A percentile compares a stretch with the other conserved stretches of the same genome.
Evolutionary conservation across 2,113 vertebrate species (phyloP).

Genomic region (Picathartes gymnocephalus): DNA sequence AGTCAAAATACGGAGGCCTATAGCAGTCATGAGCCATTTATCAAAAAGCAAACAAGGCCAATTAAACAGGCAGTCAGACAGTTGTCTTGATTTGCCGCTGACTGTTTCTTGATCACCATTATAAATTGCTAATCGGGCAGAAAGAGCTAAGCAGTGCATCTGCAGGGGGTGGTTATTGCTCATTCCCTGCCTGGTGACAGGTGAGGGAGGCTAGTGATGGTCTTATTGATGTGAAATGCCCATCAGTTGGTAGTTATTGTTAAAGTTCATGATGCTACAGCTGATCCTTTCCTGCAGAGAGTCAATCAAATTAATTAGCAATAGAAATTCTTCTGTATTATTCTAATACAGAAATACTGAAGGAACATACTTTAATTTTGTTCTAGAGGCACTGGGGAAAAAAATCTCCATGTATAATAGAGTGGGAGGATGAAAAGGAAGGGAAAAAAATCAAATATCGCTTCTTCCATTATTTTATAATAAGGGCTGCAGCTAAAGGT

Average conservation of each 20-base stretch:
- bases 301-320: constrained; percentile 95
- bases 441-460: constrained; percentile 76
- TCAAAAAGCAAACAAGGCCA: constrained; percentile 99
- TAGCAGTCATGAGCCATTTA: constrained; percentile 93
- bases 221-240: constrained; percentile 87
- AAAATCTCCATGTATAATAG: constrained; percentile 69
- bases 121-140: constrained; percentile 99
- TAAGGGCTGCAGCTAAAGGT: constrained; percentile 90
- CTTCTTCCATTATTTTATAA: constrained; percentile 92
- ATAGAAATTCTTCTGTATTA: constrained; percentile 79
- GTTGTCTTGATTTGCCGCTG: constrained; percentile 98
- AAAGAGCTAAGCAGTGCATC: constrained; percentile 85
- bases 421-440: constrained; percentile 1
- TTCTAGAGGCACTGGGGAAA: constrained; percentile 62
- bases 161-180: constrained; percentile 86
- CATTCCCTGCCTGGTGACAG: constrained; percentile 88
- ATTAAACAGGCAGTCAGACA: constrained; percentile 96
- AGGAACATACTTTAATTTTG: constrained; percentile 73
- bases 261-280: constrained; percentile 83
- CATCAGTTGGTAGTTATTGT: constrained; percentile 90
- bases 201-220: constrained; percentile 85
- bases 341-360: constrained; percentile 70
- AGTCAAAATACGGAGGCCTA: constrained; percentile 84
- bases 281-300: constrained; percentile 84
- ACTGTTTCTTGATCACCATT: constrained; percentile 99